Evolutionary conservation across 1,140 invertebrate genomes (phyloP).

Genomic region (Drosophila fuyamai): DNA sequence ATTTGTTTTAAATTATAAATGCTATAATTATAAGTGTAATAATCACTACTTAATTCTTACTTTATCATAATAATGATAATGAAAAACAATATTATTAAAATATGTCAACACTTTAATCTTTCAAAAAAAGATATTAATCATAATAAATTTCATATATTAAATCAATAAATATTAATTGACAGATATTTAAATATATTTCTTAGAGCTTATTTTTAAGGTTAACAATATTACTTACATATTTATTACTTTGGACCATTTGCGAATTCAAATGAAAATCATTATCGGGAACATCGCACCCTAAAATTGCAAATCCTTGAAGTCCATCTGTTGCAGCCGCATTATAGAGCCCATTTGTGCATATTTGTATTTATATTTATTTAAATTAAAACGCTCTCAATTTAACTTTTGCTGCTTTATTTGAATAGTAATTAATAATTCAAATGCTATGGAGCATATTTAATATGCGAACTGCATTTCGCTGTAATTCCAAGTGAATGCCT

Average conservation of each 20-base stretch:
- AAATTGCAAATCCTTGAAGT: conserved; percentile 3
- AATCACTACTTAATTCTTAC: too few species aligned
- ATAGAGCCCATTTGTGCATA: conserved; percentile 62
- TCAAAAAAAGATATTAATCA: too few species aligned
- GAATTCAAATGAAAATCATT: neutral
- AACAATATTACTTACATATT: too few species aligned
- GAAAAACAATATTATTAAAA: neutral
- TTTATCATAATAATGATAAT: too few species aligned
- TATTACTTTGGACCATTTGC: neutral
- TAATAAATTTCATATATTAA: too few species aligned
- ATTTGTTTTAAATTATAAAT: neutral
- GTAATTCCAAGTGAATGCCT: conserved; percentile 61
- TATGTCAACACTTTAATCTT: too few species aligned
- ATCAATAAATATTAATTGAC: too few species aligned
- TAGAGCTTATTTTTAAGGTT: too few species aligned
- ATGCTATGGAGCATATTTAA: conserved; percentile 70
- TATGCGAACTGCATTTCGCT: conserved; percentile 49
- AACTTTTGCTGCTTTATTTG: conserved; percentile 77
- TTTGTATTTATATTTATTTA: conserved; percentile 71
- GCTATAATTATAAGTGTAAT: too few species aligned
- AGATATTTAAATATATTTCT: too few species aligned
- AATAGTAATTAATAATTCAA: conserved; percentile 81
- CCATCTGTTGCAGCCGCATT: conserved; percentile 27
- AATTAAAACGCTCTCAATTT: conserved; percentile 79
- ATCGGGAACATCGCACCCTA: neutral